phyloP scores from a whole-genome alignment of 2,113 vertebrate species.

The Crotalus helleri region DNA sequence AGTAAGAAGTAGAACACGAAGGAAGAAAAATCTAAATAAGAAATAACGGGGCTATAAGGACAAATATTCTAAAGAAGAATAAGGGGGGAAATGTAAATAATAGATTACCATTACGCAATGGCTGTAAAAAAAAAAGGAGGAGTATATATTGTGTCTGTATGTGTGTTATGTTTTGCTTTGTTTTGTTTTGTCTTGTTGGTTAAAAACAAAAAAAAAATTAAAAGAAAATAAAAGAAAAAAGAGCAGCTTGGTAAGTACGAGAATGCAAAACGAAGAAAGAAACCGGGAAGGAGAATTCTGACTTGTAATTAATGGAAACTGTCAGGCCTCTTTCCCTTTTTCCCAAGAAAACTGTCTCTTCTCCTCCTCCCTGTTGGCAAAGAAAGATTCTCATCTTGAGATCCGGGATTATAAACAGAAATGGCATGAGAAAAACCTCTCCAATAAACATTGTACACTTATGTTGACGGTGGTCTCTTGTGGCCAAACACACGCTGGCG shows the following conservation, averaged over 20 bases:
- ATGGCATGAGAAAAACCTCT: rapidly evolving
- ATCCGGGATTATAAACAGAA: constrained; percentile 14
- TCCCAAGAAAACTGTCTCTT: not conserved
- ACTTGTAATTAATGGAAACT: not conserved
- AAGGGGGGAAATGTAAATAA: no score
- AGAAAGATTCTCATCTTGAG: not conserved
- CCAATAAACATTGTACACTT: not conserved
- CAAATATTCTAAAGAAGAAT: no score
- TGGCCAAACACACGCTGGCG: constrained; percentile 34
- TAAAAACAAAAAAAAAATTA: no score
- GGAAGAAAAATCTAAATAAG: no score
- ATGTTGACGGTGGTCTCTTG: constrained; percentile 10
- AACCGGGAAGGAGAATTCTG: not conserved
- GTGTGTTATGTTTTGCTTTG: no score
- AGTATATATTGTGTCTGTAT: no score
- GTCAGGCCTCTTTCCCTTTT: not conserved
- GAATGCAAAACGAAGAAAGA: not conserved
- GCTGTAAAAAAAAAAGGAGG: no score
- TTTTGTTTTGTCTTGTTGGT: no score
- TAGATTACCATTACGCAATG: no score
- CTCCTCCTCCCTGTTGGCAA: not conserved
- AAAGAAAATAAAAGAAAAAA: no score
- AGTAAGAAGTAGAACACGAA: no score
- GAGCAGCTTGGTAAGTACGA: not conserved
- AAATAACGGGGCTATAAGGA: no score